Evolutionary conservation across 2,113 vertebrate species (phyloP), one percentile per base, ranked within the genome.

Genomic region (Takifugu flavidus): DNA sequence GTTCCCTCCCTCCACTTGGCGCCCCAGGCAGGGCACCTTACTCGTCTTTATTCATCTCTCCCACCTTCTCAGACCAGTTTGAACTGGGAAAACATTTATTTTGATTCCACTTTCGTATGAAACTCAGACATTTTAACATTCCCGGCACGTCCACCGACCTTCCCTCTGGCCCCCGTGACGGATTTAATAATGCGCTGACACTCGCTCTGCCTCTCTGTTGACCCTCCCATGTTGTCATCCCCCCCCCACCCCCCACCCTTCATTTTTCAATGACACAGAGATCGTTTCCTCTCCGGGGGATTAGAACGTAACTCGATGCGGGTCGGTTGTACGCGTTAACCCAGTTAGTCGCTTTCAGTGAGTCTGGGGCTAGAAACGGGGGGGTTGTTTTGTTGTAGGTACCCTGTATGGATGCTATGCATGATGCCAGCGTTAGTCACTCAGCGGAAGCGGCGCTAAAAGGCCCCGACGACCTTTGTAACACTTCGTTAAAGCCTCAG

Each of bases 291-390:
- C 25, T 73, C 83, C 73, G 4, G 25, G 61, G 67, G 78, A 65
- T 63, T 25, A 51, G 20, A 13, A 52, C 65, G 82, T 60, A 86
- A 86, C 73, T 65, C 58, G 72, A 83, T 79, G 55, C 72, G 1
- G 78, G 79, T 86, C 82, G 83, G 61, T 59, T 10, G 4, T 67
- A 78, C 81, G 75, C 54, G 49, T 55, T 66, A 80, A 81, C 70
- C 72, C 62, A 78, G 62, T 80, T 75, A 78, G 63, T 56, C 58
- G 65, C 73, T 62, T 49, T 74, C 43, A 61, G 45, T 31, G 60
- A 46, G 64, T 46, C 20, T 56, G 25, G 11, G 5, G 7, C 51
- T 53, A 2, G 45, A 5, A 13, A 4, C 3, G n/a, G 13, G 45
- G 45, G 45, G 68, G 25, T 0, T 34, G n/a, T 60, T n/a, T 59